These are phyloP conservation scores for Phanerotoma sp. DNA, from an alignment of 2,888 invertebrate genomes.

Conservation along the genomic window DNA sequence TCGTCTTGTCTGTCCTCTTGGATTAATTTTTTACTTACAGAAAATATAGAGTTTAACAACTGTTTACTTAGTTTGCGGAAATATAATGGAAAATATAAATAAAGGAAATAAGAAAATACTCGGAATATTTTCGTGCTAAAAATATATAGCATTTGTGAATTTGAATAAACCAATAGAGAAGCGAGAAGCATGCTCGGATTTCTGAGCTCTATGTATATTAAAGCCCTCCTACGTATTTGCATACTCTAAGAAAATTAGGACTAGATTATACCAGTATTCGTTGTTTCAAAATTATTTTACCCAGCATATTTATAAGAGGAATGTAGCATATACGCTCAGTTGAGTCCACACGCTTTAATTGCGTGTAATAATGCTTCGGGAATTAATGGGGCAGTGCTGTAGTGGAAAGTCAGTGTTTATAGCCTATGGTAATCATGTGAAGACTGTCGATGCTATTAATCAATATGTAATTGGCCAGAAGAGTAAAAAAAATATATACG, in stretches of 20 bases:
- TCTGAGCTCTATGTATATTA: too few species aligned
- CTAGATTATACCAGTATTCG: too few species aligned
- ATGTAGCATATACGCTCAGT: slow-evolving; percentile 15
- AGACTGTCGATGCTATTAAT: slow-evolving; percentile 30
- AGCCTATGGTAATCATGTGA: slow-evolving; percentile 34
- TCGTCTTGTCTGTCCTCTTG: too few species aligned
- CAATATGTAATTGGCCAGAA: slow-evolving; percentile 35
- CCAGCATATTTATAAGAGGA: background rate
- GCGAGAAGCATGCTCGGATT: too few species aligned
- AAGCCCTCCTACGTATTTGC: too few species aligned
- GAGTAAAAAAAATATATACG: slow-evolving; percentile 3
- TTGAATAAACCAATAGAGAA: too few species aligned
- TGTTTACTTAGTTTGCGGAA: too few species aligned
- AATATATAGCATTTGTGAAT: background rate
- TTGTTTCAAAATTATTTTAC: too few species aligned
- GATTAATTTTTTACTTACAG: too few species aligned
- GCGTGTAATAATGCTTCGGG: slow-evolving; percentile 34
- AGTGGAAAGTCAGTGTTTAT: slow-evolving; percentile 35
- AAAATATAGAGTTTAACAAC: too few species aligned
- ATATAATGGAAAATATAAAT: too few species aligned
- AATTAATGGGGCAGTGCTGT: slow-evolving; percentile 32
- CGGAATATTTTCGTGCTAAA: background rate
- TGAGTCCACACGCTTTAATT: slow-evolving; percentile 29
- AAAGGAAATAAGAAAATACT: background rate
- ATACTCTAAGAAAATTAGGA: too few species aligned